These are phyloP conservation scores for Poecilia picta DNA, from an alignment of 2,797 vertebrate species.

Conservation along the genomic window DNA sequence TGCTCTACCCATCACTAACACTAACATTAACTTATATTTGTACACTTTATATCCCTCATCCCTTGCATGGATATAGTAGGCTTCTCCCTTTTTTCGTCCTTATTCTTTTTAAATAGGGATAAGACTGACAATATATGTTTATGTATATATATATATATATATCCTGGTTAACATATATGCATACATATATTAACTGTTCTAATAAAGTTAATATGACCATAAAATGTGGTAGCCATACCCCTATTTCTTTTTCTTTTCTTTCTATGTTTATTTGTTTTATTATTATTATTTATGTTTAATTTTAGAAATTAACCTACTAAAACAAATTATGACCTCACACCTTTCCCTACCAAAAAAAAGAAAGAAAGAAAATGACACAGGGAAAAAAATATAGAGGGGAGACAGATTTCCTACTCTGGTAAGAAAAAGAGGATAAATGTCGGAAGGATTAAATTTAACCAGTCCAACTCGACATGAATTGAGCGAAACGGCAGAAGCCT, in stretches of 20 bases:
- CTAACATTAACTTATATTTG: constrained; percentile 75
- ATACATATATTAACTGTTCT: constrained; percentile 77
- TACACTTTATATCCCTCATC: constrained; percentile 67
- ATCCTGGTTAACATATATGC: constrained; percentile 75
- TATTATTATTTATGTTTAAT: constrained; percentile 46
- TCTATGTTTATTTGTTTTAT: constrained; percentile 23
- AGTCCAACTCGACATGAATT: constrained; percentile 35
- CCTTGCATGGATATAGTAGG: constrained; percentile 69
- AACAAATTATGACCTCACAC: constrained; percentile 76
- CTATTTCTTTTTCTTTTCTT: constrained; percentile 38
- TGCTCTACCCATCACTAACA: constrained; percentile 73
- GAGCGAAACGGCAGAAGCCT: background rate
- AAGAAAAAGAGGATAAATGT: constrained; percentile 49
- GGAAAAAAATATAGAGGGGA: constrained; percentile 60
- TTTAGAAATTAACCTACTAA: constrained; percentile 72
- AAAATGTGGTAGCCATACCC: constrained; percentile 65
- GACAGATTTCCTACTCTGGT: constrained; percentile 59
- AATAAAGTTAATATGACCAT: constrained; percentile 74
- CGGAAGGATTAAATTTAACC: constrained; percentile 28
- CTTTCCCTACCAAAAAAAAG: constrained; percentile 43
- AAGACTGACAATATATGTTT: constrained; percentile 79
- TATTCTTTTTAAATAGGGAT: constrained; percentile 53
- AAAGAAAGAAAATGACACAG: constrained; percentile 1
- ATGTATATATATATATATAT: constrained; percentile 82
- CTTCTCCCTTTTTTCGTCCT: constrained; percentile 23